Conservation (phyloP, 2,113 vertebrate genomes). For the Antigone vipio region DNA sequence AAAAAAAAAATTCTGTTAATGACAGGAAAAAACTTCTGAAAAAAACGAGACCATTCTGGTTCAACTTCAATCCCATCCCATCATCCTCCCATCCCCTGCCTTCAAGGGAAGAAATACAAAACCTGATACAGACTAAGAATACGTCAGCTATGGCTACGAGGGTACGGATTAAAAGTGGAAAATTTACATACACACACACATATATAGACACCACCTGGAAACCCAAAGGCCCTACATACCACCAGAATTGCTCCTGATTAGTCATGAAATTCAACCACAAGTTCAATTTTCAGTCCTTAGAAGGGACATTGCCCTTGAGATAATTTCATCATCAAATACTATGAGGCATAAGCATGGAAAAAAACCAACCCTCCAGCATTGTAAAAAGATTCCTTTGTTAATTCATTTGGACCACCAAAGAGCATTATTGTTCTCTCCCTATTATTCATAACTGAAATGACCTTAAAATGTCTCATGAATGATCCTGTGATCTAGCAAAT, state of each 20-base stretch:
- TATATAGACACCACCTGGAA: neutral
- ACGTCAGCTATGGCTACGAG: neutral
- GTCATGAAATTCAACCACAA: neutral
- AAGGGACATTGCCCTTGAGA: neutral
- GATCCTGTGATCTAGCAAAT: neutral
- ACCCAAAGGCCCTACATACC: neutral
- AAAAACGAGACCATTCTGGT: neutral
- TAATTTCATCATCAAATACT: neutral
- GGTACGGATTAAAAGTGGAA: neutral
- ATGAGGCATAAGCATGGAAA: neutral
- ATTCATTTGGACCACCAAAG: slow-evolving; percentile 13
- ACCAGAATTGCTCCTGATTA: neutral
- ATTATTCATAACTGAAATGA: neutral
- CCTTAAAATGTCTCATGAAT: neutral
- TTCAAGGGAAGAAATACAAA: neutral
- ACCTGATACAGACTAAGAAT: neutral
- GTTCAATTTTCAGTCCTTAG: neutral
- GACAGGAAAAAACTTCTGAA: neutral
- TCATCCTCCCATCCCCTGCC: neutral
- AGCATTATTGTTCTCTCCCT: neutral
- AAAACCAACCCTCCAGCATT: neutral
- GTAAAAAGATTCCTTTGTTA: neutral
- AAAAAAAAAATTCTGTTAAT: neutral
- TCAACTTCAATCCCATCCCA: neutral
- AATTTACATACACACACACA: neutral